phyloP scores from a whole-genome alignment of 2,797 vertebrate species.

The Microtus californicus region DNA sequence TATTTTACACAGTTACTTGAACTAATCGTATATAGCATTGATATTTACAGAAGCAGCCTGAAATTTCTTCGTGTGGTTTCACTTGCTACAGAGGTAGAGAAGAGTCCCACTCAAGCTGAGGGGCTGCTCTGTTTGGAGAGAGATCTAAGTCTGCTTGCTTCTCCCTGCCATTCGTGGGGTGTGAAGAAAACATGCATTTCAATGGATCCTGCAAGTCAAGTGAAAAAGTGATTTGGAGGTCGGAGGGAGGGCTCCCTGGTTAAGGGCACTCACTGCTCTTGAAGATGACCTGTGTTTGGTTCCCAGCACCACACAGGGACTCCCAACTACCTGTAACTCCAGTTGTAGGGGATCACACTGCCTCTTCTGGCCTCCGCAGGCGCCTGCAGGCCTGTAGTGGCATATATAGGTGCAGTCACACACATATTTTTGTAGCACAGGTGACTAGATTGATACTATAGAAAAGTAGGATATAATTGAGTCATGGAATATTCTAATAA shows the following conservation, averaged over 20 bases:
- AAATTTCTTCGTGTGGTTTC: not conserved
- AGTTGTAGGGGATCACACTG: not conserved
- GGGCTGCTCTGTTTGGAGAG: not conserved
- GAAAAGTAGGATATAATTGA: not conserved
- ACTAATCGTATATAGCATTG: conserved; percentile 66
- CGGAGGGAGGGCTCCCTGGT: not conserved
- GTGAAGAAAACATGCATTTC: not conserved
- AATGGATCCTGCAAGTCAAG: not conserved
- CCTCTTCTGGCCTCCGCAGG: not conserved
- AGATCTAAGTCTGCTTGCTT: not conserved
- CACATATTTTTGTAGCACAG: not conserved
- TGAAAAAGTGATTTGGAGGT: not conserved
- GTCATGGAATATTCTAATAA: not conserved
- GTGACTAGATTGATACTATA: not conserved
- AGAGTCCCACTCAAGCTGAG: not conserved
- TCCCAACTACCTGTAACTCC: not conserved
- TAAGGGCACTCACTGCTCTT: not conserved
- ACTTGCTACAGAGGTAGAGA: not conserved
- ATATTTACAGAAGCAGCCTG: conserved; percentile 63
- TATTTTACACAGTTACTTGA: conserved; percentile 58
- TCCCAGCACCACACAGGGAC: not conserved
- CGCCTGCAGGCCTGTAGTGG: too few species aligned
- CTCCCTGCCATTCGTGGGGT: not conserved
- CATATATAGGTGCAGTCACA: not conserved
- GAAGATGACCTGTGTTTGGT: not conserved